Conservation (phyloP, 2,113 vertebrate genomes). For the Barbus barbus region DNA sequence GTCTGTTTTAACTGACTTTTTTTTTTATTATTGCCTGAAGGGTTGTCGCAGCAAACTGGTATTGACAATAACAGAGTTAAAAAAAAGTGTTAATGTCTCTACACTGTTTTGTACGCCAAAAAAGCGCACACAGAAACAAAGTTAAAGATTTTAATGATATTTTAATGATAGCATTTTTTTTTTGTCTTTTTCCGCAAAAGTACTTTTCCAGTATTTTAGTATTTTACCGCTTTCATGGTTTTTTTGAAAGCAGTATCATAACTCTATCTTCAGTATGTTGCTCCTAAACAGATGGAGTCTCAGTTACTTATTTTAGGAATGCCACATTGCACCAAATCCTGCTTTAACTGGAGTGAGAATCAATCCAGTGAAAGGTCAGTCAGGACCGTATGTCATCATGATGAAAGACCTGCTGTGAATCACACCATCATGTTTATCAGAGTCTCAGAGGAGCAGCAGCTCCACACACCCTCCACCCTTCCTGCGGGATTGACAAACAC, state of each 20-base stretch:
- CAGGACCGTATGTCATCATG: constrained; percentile 44
- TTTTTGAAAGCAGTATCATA: neutral
- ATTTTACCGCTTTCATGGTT: neutral
- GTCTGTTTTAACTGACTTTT: neutral
- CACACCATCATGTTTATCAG: constrained; percentile 43
- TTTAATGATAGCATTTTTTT: neutral
- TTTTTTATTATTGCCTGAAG: neutral
- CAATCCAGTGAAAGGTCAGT: constrained; percentile 55
- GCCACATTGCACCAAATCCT: constrained; percentile 31
- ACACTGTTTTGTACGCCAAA: no score
- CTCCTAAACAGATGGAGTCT: constrained; percentile 11
- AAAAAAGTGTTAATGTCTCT: no score
- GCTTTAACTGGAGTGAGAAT: constrained; percentile 48
- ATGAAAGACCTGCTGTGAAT: constrained; percentile 51
- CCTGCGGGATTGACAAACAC: constrained; percentile 21
- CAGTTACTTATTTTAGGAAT: constrained; percentile 50
- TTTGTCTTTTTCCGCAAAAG: neutral
- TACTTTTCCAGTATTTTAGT: no score
- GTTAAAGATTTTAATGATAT: no score
- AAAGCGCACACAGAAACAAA: no score
- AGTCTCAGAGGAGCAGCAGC: constrained; percentile 30
- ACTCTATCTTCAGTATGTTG: constrained; percentile 6
- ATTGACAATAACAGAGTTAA: neutral
- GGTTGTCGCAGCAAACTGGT: neutral
- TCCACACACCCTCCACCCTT: neutral